A percentile compares a stretch with the other conserved stretches of the same genome.
Conservation (phyloP, 2,888 invertebrate genomes). For the Ypsolopha sequella region DNA sequence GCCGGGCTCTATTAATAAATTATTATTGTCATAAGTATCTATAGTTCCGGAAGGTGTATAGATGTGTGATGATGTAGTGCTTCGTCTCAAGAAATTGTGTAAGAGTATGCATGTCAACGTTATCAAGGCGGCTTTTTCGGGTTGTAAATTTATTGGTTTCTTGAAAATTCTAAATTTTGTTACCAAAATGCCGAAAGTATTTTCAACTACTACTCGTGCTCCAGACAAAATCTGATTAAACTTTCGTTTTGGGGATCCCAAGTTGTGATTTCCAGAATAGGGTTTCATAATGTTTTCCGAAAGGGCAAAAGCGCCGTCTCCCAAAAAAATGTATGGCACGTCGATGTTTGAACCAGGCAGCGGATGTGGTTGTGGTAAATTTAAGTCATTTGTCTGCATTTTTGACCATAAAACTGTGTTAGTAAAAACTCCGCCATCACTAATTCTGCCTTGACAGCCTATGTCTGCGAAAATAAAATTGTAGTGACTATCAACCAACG, state of each 20-base stretch:
- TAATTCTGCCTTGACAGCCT: slow-evolving; percentile 19
- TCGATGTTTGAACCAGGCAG: slow-evolving; percentile 12
- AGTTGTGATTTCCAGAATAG: slow-evolving; percentile 15
- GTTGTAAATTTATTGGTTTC: slow-evolving; percentile 10
- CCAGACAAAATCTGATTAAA: slow-evolving; percentile 13
- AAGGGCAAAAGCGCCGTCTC: slow-evolving; percentile 16
- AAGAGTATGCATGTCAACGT: slow-evolving; percentile 14
- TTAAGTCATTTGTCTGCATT: slow-evolving; percentile 9
- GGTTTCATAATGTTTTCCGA: slow-evolving; percentile 15
- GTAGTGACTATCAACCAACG: slow-evolving; percentile 21
- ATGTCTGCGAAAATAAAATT: slow-evolving; percentile 20
- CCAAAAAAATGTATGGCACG: slow-evolving; percentile 14
- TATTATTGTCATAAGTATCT: slow-evolving; percentile 12
- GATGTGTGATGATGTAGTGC: slow-evolving; percentile 8
- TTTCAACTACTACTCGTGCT: slow-evolving; percentile 15
- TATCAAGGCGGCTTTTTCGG: slow-evolving; percentile 8
- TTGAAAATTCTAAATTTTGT: slow-evolving; percentile 13
- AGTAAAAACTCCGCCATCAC: slow-evolving; percentile 12
- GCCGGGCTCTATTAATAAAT: slow-evolving; percentile 10
- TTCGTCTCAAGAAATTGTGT: slow-evolving; percentile 16
- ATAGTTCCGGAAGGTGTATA: slow-evolving; percentile 13
- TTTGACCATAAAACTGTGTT: slow-evolving; percentile 5
- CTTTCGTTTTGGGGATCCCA: slow-evolving; percentile 12
- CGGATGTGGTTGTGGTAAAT: slow-evolving; percentile 16
- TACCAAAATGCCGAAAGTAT: slow-evolving; percentile 11